These are phyloP conservation scores for Leptinotarsa juncta DNA, from an alignment of 2,888 invertebrate species.

Conservation along the genomic window DNA sequence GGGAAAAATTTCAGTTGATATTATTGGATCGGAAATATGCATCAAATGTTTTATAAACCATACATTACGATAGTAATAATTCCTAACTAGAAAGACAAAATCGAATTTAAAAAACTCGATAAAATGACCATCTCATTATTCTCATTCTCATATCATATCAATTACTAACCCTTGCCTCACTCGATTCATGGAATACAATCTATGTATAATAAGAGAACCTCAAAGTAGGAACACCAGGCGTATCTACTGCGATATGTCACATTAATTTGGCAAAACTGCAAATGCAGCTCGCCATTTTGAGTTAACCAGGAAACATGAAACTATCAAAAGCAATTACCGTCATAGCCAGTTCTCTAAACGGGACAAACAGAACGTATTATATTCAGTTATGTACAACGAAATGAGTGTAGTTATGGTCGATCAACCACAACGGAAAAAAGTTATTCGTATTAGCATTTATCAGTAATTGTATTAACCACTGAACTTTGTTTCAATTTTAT, in stretches of 20 bases:
- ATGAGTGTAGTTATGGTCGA: constrained; percentile 5
- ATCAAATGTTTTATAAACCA: too few relatives aligned
- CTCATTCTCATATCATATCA: neutral
- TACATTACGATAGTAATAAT: too few relatives aligned
- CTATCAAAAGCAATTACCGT: constrained; percentile 41
- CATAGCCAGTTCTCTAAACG: constrained; percentile 36
- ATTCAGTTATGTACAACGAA: constrained; percentile 18
- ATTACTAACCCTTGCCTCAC: neutral
- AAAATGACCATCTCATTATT: neutral
- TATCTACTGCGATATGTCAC: constrained; percentile 25
- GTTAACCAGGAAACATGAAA: constrained; percentile 38
- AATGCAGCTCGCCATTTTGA: constrained; percentile 30
- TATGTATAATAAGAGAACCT: constrained; percentile 6
- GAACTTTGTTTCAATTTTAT: too few relatives aligned
- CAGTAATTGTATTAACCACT: too few relatives aligned
- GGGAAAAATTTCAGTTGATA: too few relatives aligned
- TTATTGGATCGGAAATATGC: too few relatives aligned
- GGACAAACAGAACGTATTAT: constrained; percentile 33
- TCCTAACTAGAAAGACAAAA: too few relatives aligned
- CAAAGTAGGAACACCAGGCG: constrained; percentile 11
- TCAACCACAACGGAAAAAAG: neutral
- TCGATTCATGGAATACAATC: neutral
- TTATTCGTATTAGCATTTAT: too few relatives aligned
- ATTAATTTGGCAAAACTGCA: constrained; percentile 34
- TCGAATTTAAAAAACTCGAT: neutral